These are phyloP conservation scores for Zaprionus tsacasi DNA, from an alignment of 1,140 invertebrate genomes.

Conservation along the genomic window DNA sequence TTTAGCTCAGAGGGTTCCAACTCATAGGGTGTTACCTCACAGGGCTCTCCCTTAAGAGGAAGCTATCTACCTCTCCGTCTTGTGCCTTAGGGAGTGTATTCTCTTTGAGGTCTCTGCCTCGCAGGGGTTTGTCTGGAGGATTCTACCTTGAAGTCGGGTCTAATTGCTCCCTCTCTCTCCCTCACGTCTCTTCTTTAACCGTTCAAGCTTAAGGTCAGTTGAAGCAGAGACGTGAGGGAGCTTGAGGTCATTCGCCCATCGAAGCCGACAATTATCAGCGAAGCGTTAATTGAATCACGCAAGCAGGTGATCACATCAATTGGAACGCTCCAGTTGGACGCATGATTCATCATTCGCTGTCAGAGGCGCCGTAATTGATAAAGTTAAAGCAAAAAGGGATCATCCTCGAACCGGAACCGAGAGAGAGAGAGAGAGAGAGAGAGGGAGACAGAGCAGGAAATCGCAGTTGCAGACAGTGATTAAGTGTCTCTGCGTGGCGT, in stretches of 20 bases:
- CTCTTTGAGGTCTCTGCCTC: neutral
- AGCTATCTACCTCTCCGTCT: too few relatives aligned
- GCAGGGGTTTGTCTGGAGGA: neutral
- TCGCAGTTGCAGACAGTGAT: slow-evolving; percentile 65
- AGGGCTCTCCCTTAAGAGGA: neutral
- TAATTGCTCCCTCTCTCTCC: neutral
- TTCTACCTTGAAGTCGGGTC: neutral
- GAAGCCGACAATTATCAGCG: slow-evolving; percentile 38
- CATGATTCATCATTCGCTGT: slow-evolving; percentile 71
- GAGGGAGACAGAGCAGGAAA: slow-evolving; percentile 5
- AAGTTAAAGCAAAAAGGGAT: slow-evolving; percentile 49
- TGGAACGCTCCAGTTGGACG: slow-evolving; percentile 49
- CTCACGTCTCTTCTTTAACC: neutral
- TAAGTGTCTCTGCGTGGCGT: slow-evolving; percentile 68
- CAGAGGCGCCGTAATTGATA: slow-evolving; percentile 69
- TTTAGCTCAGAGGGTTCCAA: neutral
- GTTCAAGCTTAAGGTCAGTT: neutral
- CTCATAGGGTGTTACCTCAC: neutral
- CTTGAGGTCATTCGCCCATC: neutral
- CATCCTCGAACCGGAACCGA: slow-evolving; percentile 3
- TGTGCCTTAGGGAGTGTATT: neutral
- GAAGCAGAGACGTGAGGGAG: too few relatives aligned
- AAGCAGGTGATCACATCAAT: slow-evolving; percentile 31
- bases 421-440: neutral
- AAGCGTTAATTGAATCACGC: slow-evolving; percentile 72